phyloP scores from a whole-genome alignment of 2,888 invertebrate genomes.

The Lepidocyrtinus sp. region DNA sequence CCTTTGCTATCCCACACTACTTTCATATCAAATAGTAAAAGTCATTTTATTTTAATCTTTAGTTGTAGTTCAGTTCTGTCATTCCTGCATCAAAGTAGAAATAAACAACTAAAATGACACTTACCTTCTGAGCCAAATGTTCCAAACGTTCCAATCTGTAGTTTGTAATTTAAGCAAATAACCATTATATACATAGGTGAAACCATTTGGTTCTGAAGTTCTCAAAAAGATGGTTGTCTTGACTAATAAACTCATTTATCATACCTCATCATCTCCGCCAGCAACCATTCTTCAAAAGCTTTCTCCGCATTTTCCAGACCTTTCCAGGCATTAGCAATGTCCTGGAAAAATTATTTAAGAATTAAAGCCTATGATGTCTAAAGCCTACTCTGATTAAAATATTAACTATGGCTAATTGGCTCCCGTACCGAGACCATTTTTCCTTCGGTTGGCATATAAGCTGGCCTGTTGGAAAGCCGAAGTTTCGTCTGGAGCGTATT shows the following conservation, averaged over 20 bases:
- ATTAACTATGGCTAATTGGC: neutral
- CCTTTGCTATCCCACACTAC: no score
- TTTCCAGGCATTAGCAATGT: constrained; percentile 99
- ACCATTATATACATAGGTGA: neutral
- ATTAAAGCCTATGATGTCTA: neutral
- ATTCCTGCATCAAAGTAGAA: no score
- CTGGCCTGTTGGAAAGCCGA: constrained; percentile 97
- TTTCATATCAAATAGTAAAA: no score
- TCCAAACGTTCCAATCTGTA: constrained; percentile 92
- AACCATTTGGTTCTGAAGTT: neutral
- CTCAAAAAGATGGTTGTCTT: constrained; percentile 8
- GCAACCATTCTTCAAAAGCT: constrained; percentile 99
- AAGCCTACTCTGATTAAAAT: neutral
- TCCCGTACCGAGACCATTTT: constrained; percentile 94
- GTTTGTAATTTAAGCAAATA: constrained; percentile 17
- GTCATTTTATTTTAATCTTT: no score
- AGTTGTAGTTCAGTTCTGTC: no score
- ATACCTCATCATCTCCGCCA: constrained; percentile 98
- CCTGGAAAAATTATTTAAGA: constrained; percentile 74
- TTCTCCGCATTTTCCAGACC: constrained; percentile 97
- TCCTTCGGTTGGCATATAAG: constrained; percentile 99
- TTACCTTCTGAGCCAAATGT: constrained; percentile 99
- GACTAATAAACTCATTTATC: neutral
- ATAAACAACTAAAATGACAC: no score
- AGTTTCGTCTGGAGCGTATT: constrained; percentile 99